A percentile compares a stretch with the other conserved stretches of the same genome.
Conservation (phyloP, 1,140 invertebrate species). For the Brachionus asplanchnoidis region DNA sequence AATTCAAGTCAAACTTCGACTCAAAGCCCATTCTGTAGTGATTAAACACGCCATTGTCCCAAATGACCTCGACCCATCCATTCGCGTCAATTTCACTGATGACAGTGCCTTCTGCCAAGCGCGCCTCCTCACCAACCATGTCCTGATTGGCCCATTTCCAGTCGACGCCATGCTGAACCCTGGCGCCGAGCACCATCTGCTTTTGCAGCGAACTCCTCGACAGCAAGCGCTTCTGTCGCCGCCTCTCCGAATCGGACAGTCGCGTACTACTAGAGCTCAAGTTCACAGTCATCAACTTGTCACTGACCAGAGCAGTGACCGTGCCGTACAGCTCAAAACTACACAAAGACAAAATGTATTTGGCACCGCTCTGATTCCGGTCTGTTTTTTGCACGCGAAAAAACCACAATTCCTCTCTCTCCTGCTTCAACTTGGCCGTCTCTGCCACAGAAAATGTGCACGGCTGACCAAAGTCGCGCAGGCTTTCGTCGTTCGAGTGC, state of each 20-base stretch:
- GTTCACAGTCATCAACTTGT: neutral
- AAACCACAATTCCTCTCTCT: slow-evolving; percentile 76
- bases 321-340: slow-evolving; percentile 95
- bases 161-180: slow-evolving; percentile 84
- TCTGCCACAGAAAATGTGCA: slow-evolving; percentile 75
- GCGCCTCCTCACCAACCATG: slow-evolving; percentile 57
- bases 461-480: neutral
- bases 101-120: slow-evolving; percentile 70
- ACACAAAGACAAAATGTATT: slow-evolving; percentile 87
- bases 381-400: slow-evolving; percentile 88
- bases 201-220: slow-evolving; percentile 63
- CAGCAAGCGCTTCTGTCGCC: slow-evolving; percentile 64
- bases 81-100: slow-evolving; percentile 82
- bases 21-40: slow-evolving; percentile 96
- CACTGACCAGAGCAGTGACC: slow-evolving; percentile 66
- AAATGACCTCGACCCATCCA: slow-evolving; percentile 90
- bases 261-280: neutral
- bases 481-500: slow-evolving; percentile 79
- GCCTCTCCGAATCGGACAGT: slow-evolving; percentile 9
- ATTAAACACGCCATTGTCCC: slow-evolving; percentile 92
- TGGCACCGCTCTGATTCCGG: slow-evolving; percentile 91
- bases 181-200: slow-evolving; percentile 77
- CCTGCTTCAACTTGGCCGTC: neutral
- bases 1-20: slow-evolving; percentile 86
- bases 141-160: slow-evolving; percentile 99